phyloP scores from a whole-genome alignment of 2,113 vertebrate genomes.

The Gavia stellata region DNA sequence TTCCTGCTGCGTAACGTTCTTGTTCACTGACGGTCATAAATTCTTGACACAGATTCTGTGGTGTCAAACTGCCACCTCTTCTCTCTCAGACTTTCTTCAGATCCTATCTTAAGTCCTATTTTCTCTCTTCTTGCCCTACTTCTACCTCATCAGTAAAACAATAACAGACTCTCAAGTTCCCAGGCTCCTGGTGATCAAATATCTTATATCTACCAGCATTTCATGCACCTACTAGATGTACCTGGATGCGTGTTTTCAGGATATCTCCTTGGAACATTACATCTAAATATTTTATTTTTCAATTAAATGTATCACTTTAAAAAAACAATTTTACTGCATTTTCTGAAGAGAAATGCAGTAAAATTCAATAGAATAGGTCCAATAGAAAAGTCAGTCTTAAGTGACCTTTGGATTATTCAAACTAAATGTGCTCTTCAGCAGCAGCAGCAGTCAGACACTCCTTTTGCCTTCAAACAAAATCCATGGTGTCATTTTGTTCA shows the following conservation, averaged over 20 bases:
- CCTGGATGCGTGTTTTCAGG: neutral
- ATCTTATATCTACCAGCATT: neutral
- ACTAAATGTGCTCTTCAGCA: neutral
- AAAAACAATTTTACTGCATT: neutral
- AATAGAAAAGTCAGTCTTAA: neutral
- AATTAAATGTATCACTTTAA: neutral
- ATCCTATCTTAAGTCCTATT: neutral
- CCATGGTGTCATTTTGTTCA: neutral
- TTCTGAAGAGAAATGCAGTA: neutral
- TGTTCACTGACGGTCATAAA: neutral
- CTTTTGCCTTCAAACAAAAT: neutral
- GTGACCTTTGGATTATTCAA: conserved; percentile 9
- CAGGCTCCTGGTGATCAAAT: neutral
- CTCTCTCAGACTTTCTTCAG: neutral
- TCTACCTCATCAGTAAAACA: neutral
- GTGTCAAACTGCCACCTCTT: neutral
- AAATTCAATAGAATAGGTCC: neutral
- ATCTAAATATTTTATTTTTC: conserved; percentile 8
- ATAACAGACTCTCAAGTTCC: neutral
- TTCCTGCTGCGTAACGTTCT: neutral
- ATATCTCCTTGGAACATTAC: neutral
- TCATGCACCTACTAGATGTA: neutral
- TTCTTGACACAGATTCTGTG: neutral
- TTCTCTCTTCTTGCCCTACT: neutral
- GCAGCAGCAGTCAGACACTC: neutral